These are phyloP conservation scores for Podarcis muralis DNA, from an alignment of 2,113 vertebrate species.

Conservation along the genomic window DNA sequence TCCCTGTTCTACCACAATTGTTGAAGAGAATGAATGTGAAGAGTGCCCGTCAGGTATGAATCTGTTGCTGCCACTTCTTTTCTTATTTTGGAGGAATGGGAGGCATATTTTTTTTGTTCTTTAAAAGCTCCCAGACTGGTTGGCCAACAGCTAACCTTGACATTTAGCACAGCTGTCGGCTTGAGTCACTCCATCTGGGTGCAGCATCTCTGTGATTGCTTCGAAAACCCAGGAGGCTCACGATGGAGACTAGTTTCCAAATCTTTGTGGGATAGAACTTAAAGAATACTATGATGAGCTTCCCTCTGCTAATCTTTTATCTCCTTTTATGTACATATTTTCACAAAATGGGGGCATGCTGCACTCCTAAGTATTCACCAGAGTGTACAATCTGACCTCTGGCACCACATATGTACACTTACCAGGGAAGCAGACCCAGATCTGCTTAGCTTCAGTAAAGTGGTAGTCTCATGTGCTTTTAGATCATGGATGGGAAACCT, in stretches of 20 bases:
- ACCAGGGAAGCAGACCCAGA: neutral
- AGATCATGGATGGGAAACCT: too few species aligned
- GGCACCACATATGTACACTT: too few species aligned
- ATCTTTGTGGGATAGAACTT: neutral
- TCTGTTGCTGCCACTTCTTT: neutral
- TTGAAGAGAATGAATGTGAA: neutral
- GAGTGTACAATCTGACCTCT: neutral
- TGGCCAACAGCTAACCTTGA: slow-evolving; percentile 17
- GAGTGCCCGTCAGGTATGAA: neutral
- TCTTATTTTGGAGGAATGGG: neutral
- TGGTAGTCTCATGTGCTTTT: too few species aligned
- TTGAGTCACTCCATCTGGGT: slow-evolving; percentile 16
- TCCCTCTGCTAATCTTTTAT: neutral
- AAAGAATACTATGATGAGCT: neutral
- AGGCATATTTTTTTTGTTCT: neutral
- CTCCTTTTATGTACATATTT: neutral
- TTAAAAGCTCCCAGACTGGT: neutral
- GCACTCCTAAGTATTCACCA: neutral
- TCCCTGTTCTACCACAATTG: neutral
- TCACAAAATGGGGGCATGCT: neutral
- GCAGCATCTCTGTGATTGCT: neutral
- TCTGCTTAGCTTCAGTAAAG: too few species aligned
- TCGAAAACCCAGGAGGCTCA: neutral
- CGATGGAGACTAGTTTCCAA: neutral
- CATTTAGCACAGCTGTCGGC: slow-evolving; percentile 26